These are phyloP conservation scores for Danionella cerebrum DNA, from an alignment of 2,113 vertebrate species.

Conservation along the genomic window DNA sequence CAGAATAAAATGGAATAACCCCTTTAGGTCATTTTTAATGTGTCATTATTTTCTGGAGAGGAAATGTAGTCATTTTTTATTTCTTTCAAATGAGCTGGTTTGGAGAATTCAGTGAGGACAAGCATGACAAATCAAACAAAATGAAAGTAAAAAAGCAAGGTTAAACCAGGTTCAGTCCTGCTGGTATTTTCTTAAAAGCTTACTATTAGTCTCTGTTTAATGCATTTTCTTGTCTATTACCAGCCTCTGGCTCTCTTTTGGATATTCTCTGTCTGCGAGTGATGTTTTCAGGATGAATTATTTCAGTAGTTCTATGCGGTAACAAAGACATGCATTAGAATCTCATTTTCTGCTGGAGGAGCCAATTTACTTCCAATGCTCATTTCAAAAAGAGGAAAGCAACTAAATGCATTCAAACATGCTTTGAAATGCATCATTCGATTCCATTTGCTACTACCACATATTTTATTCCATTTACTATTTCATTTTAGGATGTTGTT, in stretches of 20 bases:
- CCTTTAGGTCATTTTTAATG: conserved; percentile 17
- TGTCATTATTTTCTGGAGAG: not conserved
- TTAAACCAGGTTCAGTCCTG: not conserved
- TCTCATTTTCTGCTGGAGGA: conserved; percentile 15
- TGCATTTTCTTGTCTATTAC: conserved; percentile 29
- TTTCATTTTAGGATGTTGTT: too few relatives aligned
- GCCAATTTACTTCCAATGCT: not conserved
- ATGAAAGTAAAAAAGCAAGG: conserved; percentile 22
- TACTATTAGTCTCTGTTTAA: conserved; percentile 19
- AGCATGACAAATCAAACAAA: conserved; percentile 25
- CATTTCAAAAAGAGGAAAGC: conserved; percentile 7
- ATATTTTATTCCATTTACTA: too few relatives aligned
- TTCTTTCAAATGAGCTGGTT: conserved; percentile 25
- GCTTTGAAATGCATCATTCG: not conserved
- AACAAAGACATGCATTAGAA: conserved; percentile 23
- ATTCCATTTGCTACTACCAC: not conserved
- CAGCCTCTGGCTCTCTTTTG: not conserved
- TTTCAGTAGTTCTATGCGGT: conserved; percentile 24
- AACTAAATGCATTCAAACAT: conserved; percentile 1
- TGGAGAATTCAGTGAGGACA: not conserved
- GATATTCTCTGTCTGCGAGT: not conserved
- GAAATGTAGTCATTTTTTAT: conserved; percentile 9
- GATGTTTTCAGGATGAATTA: conserved; percentile 21
- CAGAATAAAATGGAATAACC: not conserved
- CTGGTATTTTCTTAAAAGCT: conserved; percentile 11